A percentile compares a stretch with the other conserved stretches of the same genome.
Evolutionary conservation across 2,113 vertebrate species (phyloP).

Genomic region (Tapirus terrestris): DNA sequence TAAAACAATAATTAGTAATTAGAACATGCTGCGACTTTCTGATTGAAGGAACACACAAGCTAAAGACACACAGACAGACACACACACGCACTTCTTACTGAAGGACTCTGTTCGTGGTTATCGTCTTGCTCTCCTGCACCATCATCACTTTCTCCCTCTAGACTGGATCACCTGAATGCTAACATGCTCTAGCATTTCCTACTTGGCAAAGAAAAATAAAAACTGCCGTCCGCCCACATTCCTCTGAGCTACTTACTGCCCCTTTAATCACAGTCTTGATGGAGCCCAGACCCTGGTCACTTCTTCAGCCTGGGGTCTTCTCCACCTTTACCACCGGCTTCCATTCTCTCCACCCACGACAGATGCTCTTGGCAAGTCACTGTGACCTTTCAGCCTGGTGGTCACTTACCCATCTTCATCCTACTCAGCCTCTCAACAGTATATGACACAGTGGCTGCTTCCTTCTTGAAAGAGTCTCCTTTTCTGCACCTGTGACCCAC

Average conservation of each 20-base stretch:
- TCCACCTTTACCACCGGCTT: no score
- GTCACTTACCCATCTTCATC: background rate
- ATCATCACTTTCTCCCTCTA: background rate
- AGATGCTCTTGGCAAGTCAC: background rate
- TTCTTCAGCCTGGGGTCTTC: background rate
- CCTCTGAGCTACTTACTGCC: background rate
- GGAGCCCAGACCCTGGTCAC: fast-evolving
- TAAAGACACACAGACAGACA: no score
- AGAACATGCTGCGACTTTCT: background rate
- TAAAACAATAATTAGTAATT: background rate
- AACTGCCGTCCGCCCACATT: fast-evolving
- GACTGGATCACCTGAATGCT: background rate
- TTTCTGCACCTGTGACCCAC: background rate
- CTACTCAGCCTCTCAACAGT: background rate
- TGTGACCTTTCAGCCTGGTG: background rate
- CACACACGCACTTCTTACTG: background rate
- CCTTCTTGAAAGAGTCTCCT: background rate
- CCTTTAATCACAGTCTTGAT: background rate
- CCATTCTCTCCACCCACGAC: background rate
- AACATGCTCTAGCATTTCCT: background rate
- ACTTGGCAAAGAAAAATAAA: background rate
- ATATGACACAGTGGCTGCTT: background rate
- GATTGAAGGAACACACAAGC: background rate
- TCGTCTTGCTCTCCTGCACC: background rate
- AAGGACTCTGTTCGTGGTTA: background rate